Evolutionary conservation across 2,888 invertebrate species (phyloP).

Genomic region (Dilophus febrilis): DNA sequence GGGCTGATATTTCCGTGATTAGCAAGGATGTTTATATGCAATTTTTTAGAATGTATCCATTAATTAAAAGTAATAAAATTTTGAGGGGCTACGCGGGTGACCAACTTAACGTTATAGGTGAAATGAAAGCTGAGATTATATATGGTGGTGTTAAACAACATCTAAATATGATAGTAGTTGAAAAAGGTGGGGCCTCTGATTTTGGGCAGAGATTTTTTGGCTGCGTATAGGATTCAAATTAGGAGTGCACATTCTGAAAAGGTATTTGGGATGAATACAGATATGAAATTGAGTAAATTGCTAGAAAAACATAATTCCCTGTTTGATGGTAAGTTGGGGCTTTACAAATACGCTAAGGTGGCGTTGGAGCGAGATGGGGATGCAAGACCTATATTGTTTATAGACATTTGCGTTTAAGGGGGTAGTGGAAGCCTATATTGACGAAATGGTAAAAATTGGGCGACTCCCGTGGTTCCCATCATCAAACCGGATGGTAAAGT

Average conservation of each 20-base stretch:
- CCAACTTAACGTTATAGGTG: neutral
- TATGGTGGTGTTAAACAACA: neutral
- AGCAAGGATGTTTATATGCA: neutral
- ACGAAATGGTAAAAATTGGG: too few relatives aligned
- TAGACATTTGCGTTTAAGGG: slow-evolving; percentile 3
- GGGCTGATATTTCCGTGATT: too few relatives aligned
- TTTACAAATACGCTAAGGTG: slow-evolving; percentile 3
- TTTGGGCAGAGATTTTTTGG: slow-evolving; percentile 6
- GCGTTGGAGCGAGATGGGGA: slow-evolving; percentile 4
- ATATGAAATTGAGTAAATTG: neutral
- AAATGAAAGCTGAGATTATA: neutral
- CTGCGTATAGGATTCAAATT: too few relatives aligned
- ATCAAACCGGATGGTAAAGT: slow-evolving; percentile 8
- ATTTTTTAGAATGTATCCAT: neutral
- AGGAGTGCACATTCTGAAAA: slow-evolving; percentile 4
- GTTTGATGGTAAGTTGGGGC: slow-evolving; percentile 6
- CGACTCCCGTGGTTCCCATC: slow-evolving; percentile 8
- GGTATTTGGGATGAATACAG: slow-evolving; percentile 2
- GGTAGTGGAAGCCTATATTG: slow-evolving; percentile 4
- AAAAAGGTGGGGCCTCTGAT: slow-evolving; percentile 5
- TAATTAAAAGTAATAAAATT: neutral
- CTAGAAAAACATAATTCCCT: slow-evolving; percentile 3
- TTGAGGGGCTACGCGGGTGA: neutral
- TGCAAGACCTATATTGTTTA: slow-evolving; percentile 8
- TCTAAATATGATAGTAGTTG: neutral